Conservation (phyloP, 1,140 invertebrate species). For the Mercenaria mercenaria region DNA sequence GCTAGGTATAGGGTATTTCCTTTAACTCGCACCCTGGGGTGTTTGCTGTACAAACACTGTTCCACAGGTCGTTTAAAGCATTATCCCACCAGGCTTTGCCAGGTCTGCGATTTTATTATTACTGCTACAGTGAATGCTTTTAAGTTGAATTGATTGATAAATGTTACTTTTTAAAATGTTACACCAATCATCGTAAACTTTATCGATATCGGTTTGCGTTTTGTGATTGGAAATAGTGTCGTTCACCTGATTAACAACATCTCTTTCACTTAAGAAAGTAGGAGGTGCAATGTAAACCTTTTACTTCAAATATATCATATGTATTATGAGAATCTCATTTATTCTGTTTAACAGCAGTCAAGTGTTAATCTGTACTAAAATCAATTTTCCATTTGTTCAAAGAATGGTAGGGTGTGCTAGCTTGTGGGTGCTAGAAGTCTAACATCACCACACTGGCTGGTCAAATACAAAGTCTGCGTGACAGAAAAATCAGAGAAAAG, state of each 20-base stretch:
- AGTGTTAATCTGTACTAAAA: not conserved
- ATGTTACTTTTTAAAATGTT: no score
- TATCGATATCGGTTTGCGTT: constrained; percentile 25
- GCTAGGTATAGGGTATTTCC: no score
- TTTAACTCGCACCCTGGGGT: no score
- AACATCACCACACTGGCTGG: not conserved
- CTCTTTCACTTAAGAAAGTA: no score
- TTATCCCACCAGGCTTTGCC: constrained; percentile 11
- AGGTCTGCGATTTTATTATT: not conserved
- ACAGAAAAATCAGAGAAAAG: not conserved
- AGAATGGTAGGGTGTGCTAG: not conserved
- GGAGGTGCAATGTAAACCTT: no score
- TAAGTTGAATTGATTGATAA: not conserved
- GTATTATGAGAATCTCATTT: not conserved
- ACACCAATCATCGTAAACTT: no score
- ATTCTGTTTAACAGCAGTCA: not conserved
- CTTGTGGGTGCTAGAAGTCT: not conserved
- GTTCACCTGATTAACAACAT: no score
- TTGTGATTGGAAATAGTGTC: no score
- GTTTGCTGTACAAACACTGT: not conserved
- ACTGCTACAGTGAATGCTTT: not conserved
- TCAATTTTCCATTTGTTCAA: not conserved
- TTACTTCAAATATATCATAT: constrained; percentile 26
- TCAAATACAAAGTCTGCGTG: not conserved
- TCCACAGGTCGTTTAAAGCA: not conserved